Evolutionary conservation across 2,888 invertebrate genomes (phyloP).

Genomic region (Ellobium chinense): DNA sequence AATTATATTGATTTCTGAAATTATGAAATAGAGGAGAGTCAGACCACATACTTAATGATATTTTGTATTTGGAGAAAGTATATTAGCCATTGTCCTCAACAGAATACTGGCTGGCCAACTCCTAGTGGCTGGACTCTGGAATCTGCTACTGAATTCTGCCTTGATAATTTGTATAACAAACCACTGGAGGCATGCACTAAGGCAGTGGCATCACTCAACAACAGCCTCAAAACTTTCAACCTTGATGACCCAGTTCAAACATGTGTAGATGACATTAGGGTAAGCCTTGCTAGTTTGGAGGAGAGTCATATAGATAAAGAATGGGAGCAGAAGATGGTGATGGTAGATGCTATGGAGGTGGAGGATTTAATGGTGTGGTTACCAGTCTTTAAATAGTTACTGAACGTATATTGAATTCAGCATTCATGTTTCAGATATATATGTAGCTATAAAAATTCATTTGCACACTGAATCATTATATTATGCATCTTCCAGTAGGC

Average conservation of each 20-base stretch:
- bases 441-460: too few relatives aligned
- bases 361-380: too few relatives aligned
- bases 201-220: slow-evolving; percentile 36
- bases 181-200: slow-evolving; percentile 37
- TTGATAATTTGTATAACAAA: neutral
- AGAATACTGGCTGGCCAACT: slow-evolving; percentile 46
- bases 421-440: too few relatives aligned
- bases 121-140: slow-evolving; percentile 42
- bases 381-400: too few relatives aligned
- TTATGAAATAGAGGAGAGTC: neutral
- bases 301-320: too few relatives aligned
- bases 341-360: too few relatives aligned
- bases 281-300: too few relatives aligned
- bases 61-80: neutral
- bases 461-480: too few relatives aligned
- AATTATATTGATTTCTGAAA: too few relatives aligned
- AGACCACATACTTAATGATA: neutral
- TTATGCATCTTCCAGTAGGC: too few relatives aligned
- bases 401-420: too few relatives aligned
- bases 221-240: neutral
- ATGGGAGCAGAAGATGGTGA: too few relatives aligned
- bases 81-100: neutral
- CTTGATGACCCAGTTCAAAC: slow-evolving; percentile 21
- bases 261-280: slow-evolving; percentile 51
- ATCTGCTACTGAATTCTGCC: slow-evolving; percentile 45